Evolutionary conservation across 2,113 vertebrate genomes (phyloP).

Genomic region (Gymnogyps californianus): DNA sequence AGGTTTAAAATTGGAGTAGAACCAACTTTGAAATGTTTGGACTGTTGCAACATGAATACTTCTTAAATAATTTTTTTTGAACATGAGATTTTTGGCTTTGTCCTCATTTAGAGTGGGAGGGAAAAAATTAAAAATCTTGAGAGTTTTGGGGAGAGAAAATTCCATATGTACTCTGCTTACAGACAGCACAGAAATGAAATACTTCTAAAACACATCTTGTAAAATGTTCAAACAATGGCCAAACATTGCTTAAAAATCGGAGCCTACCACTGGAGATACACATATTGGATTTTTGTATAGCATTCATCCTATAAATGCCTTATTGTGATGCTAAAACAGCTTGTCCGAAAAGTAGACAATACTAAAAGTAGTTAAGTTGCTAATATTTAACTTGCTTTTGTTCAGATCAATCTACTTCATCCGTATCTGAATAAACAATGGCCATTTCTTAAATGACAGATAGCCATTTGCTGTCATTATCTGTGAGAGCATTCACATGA

Average conservation of each 20-base stretch:
- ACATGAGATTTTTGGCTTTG: conserved; percentile 12
- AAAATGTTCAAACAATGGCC: neutral
- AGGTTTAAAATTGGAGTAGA: conserved; percentile 20
- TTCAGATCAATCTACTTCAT: neutral
- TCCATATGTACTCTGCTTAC: neutral
- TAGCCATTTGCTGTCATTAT: neutral
- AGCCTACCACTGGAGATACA: neutral
- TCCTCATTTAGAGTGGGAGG: neutral
- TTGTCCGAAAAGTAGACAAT: neutral
- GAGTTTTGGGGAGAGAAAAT: neutral
- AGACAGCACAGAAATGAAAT: neutral
- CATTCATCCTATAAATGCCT: neutral
- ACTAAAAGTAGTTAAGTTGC: neutral
- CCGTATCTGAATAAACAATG: neutral
- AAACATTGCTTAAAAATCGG: neutral
- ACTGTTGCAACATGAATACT: neutral
- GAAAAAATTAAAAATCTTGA: neutral
- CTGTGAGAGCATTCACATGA: neutral
- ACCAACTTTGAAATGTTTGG: neutral
- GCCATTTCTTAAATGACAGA: neutral
- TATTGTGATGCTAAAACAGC: neutral
- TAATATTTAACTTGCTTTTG: neutral
- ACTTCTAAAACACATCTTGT: neutral
- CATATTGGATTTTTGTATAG: neutral
- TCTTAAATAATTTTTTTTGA: neutral